Evolutionary conservation across 1,140 invertebrate species (phyloP).

Genomic region (Bacillus rossius): DNA sequence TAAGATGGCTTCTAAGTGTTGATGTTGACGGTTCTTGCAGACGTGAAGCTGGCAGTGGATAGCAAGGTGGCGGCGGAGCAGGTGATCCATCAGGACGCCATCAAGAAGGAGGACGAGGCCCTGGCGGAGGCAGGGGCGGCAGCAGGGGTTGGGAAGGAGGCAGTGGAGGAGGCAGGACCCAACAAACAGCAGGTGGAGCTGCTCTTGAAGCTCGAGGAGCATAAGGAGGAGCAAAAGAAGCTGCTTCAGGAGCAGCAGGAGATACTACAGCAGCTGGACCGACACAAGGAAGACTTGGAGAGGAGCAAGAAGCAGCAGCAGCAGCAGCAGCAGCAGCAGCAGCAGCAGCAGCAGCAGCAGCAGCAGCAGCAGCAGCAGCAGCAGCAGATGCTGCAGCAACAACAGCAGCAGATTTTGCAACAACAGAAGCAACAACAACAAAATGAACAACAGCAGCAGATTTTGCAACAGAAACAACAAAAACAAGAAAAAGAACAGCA

Average conservation of each 20-base stretch:
- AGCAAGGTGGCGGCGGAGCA: constrained; percentile 19
- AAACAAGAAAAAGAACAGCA: constrained; percentile 46
- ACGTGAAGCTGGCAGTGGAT: neutral
- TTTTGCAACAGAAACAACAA: constrained; percentile 41
- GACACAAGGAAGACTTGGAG: constrained; percentile 33
- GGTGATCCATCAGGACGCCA: constrained; percentile 39
- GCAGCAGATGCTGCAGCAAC: no score
- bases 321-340: no score
- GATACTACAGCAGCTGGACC: constrained; percentile 48
- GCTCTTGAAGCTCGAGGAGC: constrained; percentile 50
- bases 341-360: no score
- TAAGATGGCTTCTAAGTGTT: no score
- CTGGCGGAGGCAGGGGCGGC: constrained; percentile 40
- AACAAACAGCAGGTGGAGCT: constrained; percentile 41
- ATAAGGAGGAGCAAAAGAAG: constrained; percentile 42
- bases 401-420: no score
- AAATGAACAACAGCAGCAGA: no score
- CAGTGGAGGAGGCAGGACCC: no score
- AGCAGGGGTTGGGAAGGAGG: constrained; percentile 39
- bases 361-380: no score
- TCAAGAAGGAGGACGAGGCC: constrained; percentile 50
- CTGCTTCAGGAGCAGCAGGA: constrained; percentile 48
- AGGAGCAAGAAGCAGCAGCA: no score
- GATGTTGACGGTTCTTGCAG: no score
- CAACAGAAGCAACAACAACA: no score